phyloP scores from a whole-genome alignment of 2,888 invertebrate species.

The Dolichomitus sp. region DNA sequence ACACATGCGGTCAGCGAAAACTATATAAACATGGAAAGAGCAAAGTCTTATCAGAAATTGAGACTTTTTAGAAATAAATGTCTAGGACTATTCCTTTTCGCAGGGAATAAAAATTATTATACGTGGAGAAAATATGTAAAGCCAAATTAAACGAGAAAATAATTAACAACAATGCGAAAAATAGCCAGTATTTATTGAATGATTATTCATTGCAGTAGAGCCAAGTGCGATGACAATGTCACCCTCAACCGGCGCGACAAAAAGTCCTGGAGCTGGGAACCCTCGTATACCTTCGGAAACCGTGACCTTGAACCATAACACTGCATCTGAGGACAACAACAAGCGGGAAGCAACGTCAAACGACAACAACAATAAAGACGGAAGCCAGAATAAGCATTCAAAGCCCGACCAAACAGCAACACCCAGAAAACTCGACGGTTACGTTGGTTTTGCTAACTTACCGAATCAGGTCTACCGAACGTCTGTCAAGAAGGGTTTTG shows the following conservation, averaged over 20 bases:
- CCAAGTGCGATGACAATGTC: constrained; percentile 74
- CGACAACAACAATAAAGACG: constrained; percentile 71
- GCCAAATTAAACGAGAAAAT: too few relatives aligned
- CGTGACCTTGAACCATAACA: constrained; percentile 87
- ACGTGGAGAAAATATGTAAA: too few relatives aligned
- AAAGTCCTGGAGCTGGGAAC: constrained; percentile 30
- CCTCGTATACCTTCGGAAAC: constrained; percentile 78
- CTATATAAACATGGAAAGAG: too few relatives aligned
- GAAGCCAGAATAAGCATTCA: constrained; percentile 51
- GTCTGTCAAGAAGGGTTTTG: constrained; percentile 98
- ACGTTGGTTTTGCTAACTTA: constrained; percentile 97
- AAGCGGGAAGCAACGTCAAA: constrained; percentile 84
- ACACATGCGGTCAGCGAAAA: too few relatives aligned
- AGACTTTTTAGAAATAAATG: too few relatives aligned
- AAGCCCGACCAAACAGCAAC: constrained; percentile 84
- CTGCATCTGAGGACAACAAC: constrained; percentile 82
- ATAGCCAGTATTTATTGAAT: too few relatives aligned
- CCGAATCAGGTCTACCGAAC: constrained; percentile 98
- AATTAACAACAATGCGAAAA: too few relatives aligned
- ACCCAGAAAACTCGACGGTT: constrained; percentile 96
- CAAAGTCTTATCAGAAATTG: too few relatives aligned
- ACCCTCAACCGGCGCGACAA: constrained; percentile 81
- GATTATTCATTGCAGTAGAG: background rate
- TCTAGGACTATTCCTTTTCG: too few relatives aligned
- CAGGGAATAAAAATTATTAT: too few relatives aligned